Percentiles rank a stretch among this genome's conserved stretches.
Evolutionary conservation across 2,888 invertebrate species (phyloP).

Genomic region (Stegana nigrithorax): DNA sequence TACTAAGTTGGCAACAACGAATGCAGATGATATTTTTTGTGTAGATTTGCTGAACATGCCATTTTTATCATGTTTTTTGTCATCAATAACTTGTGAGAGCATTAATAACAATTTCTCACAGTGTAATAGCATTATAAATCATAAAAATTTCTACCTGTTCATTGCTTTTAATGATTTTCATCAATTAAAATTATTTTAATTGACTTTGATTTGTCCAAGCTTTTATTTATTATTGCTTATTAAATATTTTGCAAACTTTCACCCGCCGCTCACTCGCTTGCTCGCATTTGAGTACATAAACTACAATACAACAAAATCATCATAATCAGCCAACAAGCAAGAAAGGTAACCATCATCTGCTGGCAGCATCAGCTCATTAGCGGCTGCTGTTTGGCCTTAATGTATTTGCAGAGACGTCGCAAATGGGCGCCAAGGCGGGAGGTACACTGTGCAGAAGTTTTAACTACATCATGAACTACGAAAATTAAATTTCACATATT

Average conservation of each 20-base stretch:
- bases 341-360: too few species aligned
- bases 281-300: too few species aligned
- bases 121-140: too few species aligned
- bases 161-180: not conserved
- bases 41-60: too few species aligned
- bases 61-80: too few species aligned
- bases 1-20: too few species aligned
- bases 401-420: not conserved
- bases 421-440: constrained; percentile 11
- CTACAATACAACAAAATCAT: not conserved
- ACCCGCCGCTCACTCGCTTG: too few species aligned
- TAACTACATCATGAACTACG: not conserved
- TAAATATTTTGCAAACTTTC: not conserved
- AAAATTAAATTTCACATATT: not conserved
- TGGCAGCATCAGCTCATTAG: not conserved
- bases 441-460: not conserved
- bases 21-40: too few species aligned
- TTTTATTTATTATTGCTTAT: not conserved
- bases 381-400: constrained; percentile 24
- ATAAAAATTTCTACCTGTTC: not conserved
- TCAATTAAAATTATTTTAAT: not conserved
- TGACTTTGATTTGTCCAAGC: not conserved
- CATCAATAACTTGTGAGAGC: too few species aligned
- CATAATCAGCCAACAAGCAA: not conserved
- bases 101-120: too few species aligned